Conservation (phyloP, 2,797 vertebrate species). For the Aphelocoma californica region DNA sequence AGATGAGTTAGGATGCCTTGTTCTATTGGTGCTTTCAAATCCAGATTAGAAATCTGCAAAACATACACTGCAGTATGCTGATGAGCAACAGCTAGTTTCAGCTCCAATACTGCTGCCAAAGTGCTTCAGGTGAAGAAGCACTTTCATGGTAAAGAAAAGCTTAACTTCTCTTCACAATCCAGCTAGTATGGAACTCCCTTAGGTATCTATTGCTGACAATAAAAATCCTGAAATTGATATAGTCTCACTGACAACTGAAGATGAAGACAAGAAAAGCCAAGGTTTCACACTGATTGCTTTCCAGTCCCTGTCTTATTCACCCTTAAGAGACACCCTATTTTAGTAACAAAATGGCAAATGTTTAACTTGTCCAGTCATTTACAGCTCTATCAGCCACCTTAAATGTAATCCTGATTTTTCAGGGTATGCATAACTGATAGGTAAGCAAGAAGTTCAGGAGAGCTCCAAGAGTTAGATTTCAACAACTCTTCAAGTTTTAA, state of each 20-base stretch:
- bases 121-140: not conserved
- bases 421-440: not conserved
- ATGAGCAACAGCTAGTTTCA: constrained; percentile 9
- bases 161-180: not conserved
- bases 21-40: not conserved
- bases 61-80: not conserved
- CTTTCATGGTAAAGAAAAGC: not conserved
- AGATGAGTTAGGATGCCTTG: not conserved
- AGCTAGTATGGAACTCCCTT: not conserved
- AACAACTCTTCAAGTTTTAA: not conserved
- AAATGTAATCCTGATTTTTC: not conserved
- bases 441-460: not conserved
- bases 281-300: not conserved
- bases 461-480: not conserved
- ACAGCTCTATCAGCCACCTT: not conserved
- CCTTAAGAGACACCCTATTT: not conserved
- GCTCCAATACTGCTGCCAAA: not conserved
- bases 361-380: not conserved
- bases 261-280: not conserved
- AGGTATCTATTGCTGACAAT: not conserved
- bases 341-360: not conserved
- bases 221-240: not conserved
- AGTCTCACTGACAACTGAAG: not conserved
- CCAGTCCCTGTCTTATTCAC: not conserved
- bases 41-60: not conserved